Conservation (phyloP, 2,797 vertebrate species). For the Cynopterus sphinx region DNA sequence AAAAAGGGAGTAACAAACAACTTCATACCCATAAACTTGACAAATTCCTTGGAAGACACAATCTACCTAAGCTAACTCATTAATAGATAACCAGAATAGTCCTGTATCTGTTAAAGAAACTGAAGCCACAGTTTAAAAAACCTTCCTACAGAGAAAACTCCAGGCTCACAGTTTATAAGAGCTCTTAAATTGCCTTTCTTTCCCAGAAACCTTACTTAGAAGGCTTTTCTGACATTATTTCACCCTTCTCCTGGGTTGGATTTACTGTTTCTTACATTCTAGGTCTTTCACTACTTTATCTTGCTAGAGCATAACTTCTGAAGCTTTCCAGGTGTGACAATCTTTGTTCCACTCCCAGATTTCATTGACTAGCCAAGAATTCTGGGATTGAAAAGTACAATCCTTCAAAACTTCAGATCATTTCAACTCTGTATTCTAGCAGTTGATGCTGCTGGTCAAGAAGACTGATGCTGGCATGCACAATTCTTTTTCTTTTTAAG, state of each 20-base stretch:
- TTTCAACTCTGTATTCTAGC: not conserved
- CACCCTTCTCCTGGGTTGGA: not conserved
- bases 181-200: not conserved
- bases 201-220: not conserved
- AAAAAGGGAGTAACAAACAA: not conserved
- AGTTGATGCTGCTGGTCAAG: not conserved
- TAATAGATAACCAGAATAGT: not conserved
- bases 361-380: not conserved
- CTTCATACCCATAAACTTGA: not conserved
- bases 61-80: not conserved
- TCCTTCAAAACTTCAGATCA: not conserved
- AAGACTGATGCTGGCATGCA: not conserved
- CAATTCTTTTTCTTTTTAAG: not conserved
- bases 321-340: not conserved
- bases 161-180: not conserved
- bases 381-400: not conserved
- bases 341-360: not conserved
- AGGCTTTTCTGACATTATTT: not conserved
- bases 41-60: constrained; percentile 3
- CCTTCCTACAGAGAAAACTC: not conserved
- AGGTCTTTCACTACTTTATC: not conserved
- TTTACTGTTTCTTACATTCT: not conserved
- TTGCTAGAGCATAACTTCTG: not conserved
- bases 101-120: not conserved
- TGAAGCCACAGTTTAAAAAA: not conserved